Evolutionary conservation across 1,140 invertebrate species (phyloP), one percentile per base, ranked within the genome.

Genomic region (Halesus radiatus): DNA sequence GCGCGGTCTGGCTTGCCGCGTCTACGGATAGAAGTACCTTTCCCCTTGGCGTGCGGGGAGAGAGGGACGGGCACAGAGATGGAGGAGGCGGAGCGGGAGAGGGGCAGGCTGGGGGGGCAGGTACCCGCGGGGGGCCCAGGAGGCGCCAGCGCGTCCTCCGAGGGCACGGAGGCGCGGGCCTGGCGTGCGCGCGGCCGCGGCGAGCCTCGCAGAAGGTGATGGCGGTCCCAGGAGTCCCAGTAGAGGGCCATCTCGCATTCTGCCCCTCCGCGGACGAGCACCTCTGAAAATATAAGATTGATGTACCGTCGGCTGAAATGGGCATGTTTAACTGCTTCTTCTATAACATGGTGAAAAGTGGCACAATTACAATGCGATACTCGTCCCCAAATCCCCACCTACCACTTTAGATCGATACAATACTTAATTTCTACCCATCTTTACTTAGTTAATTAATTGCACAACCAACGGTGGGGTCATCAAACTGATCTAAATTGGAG

Each of bases 191-290:
- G 87, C 20, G 89, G 88, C n/a, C 93, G 87, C 13, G 93, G 93
- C 0, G 93, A 94, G 20, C 91, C 87, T 23, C 91, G 88, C 77
- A 89, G 80, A 50, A 81, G 58, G 32, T 90, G 85, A 84, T 92
- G 92, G 16, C 92, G 87, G 86, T 98, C 96, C 96, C 96, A 98
- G 1, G 96, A 97, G 88, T 97, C 96, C 97, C 97, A 98, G 87
- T 96, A 97, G 77, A 98, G 90, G 60, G 94, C 93, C 80, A 89
- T 82, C 76, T 89, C 88, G 3, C 86, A 83, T 18, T 85, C 87
- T n/a, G 84, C 86, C 10, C 87, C 87, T 8, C 87, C 88, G 50
- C 68, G 68, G 18, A 72, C 68, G 22, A 72, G 68, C 20, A 72
- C 68, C 68, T 72, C 68, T 72, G 68, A 45, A 45, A 45, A 45